Evolutionary conservation across 2,113 vertebrate species (phyloP).

Genomic region (Numenius arquata): DNA sequence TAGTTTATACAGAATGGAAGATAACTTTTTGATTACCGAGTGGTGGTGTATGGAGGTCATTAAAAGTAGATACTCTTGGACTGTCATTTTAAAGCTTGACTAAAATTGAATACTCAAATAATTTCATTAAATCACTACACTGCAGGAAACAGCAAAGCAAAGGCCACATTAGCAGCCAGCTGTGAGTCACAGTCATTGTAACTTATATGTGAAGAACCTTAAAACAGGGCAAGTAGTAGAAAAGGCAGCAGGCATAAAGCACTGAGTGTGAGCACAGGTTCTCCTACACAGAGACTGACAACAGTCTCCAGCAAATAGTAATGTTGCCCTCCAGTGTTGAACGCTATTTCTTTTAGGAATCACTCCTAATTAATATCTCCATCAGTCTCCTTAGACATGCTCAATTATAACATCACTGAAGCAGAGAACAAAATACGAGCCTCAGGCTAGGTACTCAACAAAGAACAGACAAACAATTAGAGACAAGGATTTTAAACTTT

Average conservation of each 20-base stretch:
- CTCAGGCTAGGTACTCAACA: not conserved
- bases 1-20: not conserved
- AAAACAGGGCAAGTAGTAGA: not conserved
- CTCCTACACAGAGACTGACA: not conserved
- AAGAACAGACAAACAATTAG: not conserved
- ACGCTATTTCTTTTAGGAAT: conserved; percentile 1
- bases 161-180: not conserved
- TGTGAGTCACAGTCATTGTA: not conserved
- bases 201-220: not conserved
- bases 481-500: not conserved
- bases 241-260: not conserved
- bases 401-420: conserved; percentile 33
- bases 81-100: not conserved
- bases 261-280: not conserved
- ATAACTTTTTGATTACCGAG: not conserved
- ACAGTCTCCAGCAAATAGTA: not conserved
- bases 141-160: not conserved
- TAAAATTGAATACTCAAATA: not conserved
- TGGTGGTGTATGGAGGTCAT: not conserved
- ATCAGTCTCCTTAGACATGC: conserved; percentile 4
- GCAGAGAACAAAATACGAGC: not conserved
- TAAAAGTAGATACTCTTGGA: not conserved
- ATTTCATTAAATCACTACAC: not conserved
- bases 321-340: conserved; percentile 50
- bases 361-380: conserved; percentile 19